Conservation (phyloP, 2,888 invertebrate genomes). For the Oscheius sp. region DNA sequence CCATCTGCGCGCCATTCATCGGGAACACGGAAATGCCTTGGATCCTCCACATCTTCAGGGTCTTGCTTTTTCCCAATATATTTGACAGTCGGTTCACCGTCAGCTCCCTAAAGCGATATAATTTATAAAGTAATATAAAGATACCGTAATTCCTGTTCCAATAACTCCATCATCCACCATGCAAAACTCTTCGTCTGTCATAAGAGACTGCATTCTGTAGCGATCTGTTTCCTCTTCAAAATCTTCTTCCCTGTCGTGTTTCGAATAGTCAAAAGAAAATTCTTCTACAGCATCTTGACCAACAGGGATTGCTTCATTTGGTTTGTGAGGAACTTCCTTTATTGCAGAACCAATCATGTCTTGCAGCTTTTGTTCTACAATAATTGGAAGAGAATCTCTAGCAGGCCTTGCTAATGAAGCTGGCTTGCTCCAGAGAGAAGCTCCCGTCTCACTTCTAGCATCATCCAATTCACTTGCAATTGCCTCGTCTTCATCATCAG, state of each 20-base stretch:
- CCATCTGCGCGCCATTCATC: slow-evolving; percentile 38
- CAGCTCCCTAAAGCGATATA: slow-evolving; percentile 29
- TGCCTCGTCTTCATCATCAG: slow-evolving; percentile 22
- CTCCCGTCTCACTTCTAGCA: slow-evolving; percentile 23
- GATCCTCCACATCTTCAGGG: neutral
- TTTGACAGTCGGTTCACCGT: slow-evolving; percentile 37
- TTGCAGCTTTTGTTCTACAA: slow-evolving; percentile 26
- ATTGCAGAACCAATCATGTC: slow-evolving; percentile 54
- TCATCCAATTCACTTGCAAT: slow-evolving; percentile 6
- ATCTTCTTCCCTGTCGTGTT: neutral
- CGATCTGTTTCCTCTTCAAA: slow-evolving; percentile 2
- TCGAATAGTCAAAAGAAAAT: slow-evolving; percentile 26
- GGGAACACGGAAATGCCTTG: slow-evolving; percentile 10
- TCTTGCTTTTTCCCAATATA: slow-evolving; percentile 1
- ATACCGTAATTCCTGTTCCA: slow-evolving; percentile 59
- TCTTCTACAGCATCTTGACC: slow-evolving; percentile 46
- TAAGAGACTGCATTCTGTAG: slow-evolving; percentile 3
- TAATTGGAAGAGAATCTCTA: neutral
- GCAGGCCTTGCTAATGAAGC: slow-evolving; percentile 13
- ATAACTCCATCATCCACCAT: slow-evolving; percentile 62
- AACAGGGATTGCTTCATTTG: slow-evolving; percentile 34
- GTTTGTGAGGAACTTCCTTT: slow-evolving; percentile 30
- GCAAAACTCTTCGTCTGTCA: slow-evolving; percentile 64
- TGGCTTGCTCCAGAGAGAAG: slow-evolving; percentile 27
- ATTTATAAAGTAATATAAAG: neutral